These are phyloP conservation scores for Bedellia somnulentella DNA, from an alignment of 2,888 invertebrate species.

Conservation along the genomic window DNA sequence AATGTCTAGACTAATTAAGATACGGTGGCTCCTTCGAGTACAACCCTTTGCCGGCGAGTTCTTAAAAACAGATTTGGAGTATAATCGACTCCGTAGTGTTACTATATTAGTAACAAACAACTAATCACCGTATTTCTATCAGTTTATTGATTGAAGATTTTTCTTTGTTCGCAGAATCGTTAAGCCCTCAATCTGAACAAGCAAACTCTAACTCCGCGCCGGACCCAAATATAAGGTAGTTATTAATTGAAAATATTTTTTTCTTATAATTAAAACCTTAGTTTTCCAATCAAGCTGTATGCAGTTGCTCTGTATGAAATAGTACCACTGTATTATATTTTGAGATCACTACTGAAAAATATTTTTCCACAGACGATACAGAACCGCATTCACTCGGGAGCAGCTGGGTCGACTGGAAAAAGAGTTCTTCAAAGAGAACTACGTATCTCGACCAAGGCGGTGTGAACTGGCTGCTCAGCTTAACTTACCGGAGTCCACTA, in stretches of 20 bases:
- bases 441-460: constrained; percentile 91
- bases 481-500: constrained; percentile 94
- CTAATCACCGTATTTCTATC: neutral
- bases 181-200: constrained; percentile 51
- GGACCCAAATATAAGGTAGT: constrained; percentile 51
- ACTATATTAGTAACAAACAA: neutral
- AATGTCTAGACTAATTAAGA: constrained; percentile 42
- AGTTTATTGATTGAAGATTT: constrained; percentile 5
- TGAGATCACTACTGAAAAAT: too few species aligned
- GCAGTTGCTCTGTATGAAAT: too few species aligned
- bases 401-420: constrained; percentile 90
- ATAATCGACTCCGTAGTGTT: neutral
- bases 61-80: neutral
- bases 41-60: neutral
- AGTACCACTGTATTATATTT: too few species aligned
- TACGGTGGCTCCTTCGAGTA: too few species aligned
- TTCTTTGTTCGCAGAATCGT: constrained; percentile 39
- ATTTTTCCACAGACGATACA: constrained; percentile 73
- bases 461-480: constrained; percentile 94
- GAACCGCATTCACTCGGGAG: constrained; percentile 96
- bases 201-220: constrained; percentile 37
- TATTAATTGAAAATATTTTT: too few species aligned
- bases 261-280: too few species aligned
- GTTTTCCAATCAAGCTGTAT: too few species aligned
- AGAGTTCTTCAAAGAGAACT: constrained; percentile 96